Conservation (phyloP, 2,113 vertebrate species). For the Machaerirhynchus nigripectus region DNA sequence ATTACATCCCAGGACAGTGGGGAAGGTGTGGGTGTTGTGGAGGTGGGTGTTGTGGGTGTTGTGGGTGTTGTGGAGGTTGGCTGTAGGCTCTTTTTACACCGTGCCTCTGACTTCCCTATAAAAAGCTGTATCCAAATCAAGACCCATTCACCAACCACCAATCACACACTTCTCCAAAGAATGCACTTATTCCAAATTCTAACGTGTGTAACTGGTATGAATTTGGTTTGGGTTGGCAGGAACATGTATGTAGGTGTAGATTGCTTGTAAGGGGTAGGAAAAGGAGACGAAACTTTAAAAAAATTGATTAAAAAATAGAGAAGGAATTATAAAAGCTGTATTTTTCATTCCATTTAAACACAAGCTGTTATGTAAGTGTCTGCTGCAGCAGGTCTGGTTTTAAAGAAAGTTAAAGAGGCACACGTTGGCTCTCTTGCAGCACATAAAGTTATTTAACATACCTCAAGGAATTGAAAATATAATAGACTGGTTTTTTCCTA, state of each 20-base stretch:
- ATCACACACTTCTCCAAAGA: neutral
- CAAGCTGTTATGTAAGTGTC: neutral
- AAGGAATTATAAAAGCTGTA: neutral
- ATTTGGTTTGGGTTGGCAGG: neutral
- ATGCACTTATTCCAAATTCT: neutral
- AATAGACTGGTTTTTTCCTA: neutral
- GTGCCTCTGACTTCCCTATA: neutral
- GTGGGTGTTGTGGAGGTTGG: neutral
- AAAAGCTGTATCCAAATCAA: neutral
- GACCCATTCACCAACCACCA: neutral
- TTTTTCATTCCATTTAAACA: constrained; percentile 2
- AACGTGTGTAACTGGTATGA: neutral
- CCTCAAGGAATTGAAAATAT: neutral
- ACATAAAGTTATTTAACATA: neutral
- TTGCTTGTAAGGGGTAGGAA: neutral
- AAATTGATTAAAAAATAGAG: neutral
- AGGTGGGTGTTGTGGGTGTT: too few relatives aligned
- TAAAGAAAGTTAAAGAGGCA: neutral
- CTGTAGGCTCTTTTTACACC: neutral
- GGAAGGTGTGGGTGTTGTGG: neutral
- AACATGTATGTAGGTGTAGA: neutral
- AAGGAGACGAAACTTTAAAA: neutral
- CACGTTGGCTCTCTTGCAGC: neutral
- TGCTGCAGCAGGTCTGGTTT: neutral
- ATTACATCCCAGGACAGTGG: neutral